These are phyloP conservation scores for Acrobasis repandana DNA, from an alignment of 2,888 invertebrate species.

Conservation along the genomic window DNA sequence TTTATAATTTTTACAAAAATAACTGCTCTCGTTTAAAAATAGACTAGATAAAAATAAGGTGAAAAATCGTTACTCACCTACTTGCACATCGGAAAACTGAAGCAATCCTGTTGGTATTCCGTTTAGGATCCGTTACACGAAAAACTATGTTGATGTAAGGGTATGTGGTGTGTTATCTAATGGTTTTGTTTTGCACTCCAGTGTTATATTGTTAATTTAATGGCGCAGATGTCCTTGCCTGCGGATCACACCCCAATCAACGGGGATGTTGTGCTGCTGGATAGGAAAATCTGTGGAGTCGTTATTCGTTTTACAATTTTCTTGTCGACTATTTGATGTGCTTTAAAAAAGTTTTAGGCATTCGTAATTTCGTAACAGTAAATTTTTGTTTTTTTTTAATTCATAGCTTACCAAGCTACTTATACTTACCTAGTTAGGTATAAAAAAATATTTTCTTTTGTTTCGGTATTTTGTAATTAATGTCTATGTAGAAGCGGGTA, in stretches of 20 bases:
- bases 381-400: too few relatives aligned
- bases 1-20: background rate
- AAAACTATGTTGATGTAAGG: constrained; percentile 26
- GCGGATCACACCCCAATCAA: constrained; percentile 74
- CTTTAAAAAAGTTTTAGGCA: too few relatives aligned
- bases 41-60: constrained; percentile 42
- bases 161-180: constrained; percentile 30
- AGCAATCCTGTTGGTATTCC: constrained; percentile 1
- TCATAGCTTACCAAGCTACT: too few relatives aligned
- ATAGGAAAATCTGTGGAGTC: constrained; percentile 50
- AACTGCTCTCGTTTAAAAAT: constrained; percentile 11
- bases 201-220: constrained; percentile 66
- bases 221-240: constrained; percentile 57
- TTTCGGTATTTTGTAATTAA: too few relatives aligned
- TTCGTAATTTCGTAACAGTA: too few relatives aligned
- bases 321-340: too few relatives aligned
- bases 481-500: too few relatives aligned
- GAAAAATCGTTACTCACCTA: constrained; percentile 66
- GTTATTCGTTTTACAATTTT: constrained; percentile 20
- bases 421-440: background rate
- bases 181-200: constrained; percentile 53
- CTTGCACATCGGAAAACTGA: constrained; percentile 16
- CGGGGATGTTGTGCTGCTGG: constrained; percentile 63
- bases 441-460: too few relatives aligned
- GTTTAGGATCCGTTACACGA: constrained; percentile 24